Evolutionary conservation across 2,888 invertebrate species (phyloP), one percentile per base, ranked within the genome.

Genomic region (Microchrysa polita): DNA sequence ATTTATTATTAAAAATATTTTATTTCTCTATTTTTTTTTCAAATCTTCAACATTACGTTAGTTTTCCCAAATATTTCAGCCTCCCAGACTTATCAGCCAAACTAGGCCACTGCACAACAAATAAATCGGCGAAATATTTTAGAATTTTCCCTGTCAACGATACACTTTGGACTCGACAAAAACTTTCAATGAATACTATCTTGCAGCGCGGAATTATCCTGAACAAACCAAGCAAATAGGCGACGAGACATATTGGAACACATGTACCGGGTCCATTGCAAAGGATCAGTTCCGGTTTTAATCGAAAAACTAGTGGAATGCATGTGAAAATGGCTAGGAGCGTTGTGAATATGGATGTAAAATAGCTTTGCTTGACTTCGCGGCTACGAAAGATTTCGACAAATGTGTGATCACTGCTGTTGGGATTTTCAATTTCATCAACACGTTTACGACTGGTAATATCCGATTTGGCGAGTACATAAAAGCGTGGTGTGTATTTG

Each of bases 251-350:
- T 73, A 97, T 87, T 2, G 98, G 98, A 75, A 99, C 88, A 84
- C 98, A 98, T 5, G 97, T 98, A 7, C 98, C 98, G 57, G 98
- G 98, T 0, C 99, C 98, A 86, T 98, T 97, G 84, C 94, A 96
- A 63, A 96, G 85, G 79, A 96, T 88, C 78, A 97, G 82, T 83
- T 95, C 90, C 0, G 98, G 97, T 77, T 88, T 88, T 79, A 90
- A 88, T 65, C 85, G 87, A 78, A 89, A 87, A 42, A 96, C 84
- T 16, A 94, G 78, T 74, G 92, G 92, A 79, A 94, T 82, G 71
- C 91, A 90, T 78, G 87, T 87, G 0, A 92, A 75, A n/a, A 89
- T 87, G 0, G 97, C 91, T 82, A 88, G 86, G 0, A 94, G 23
- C 1, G 97, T 97, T 63, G 93, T 93, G 77, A 91, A 88, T 55